These are phyloP conservation scores for Picus viridis DNA, from an alignment of 2,797 vertebrate species.

Conservation along the genomic window DNA sequence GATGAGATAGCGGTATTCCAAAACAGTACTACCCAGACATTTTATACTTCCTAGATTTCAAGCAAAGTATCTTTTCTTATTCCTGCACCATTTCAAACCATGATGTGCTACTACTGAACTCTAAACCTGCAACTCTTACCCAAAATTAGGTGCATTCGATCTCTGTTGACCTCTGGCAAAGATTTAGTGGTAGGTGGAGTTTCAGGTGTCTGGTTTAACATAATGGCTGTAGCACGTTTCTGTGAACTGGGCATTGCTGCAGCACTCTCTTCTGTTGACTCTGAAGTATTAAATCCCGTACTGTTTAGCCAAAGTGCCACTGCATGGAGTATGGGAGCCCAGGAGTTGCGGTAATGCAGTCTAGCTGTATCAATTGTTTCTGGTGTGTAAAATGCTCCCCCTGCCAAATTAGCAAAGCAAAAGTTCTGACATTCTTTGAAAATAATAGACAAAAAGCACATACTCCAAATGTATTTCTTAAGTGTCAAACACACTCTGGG, in stretches of 20 bases:
- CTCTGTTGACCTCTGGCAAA: constrained; percentile 88
- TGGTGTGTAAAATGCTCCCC: constrained; percentile 98
- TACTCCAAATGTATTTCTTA: neutral
- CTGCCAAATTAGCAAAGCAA: constrained; percentile 74
- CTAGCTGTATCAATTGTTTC: constrained; percentile 98
- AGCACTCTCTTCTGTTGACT: constrained; percentile 79
- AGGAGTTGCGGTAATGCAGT: constrained; percentile 94
- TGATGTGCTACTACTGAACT: neutral
- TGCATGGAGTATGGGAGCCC: constrained; percentile 95
- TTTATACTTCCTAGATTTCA: neutral
- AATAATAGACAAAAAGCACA: neutral
- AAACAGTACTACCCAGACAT: neutral
- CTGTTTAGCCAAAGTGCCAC: constrained; percentile 94
- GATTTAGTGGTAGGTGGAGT: constrained; percentile 78
- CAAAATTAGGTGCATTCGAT: constrained; percentile 95
- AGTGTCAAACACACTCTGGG: neutral
- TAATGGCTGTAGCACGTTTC: constrained; percentile 73
- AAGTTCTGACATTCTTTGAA: neutral
- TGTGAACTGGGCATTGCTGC: constrained; percentile 69
- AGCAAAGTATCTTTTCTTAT: neutral
- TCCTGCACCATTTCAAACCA: neutral
- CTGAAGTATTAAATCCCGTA: constrained; percentile 86
- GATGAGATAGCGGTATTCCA: neutral
- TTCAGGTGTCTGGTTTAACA: constrained; percentile 78
- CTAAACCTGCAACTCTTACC: constrained; percentile 78